A percentile compares a stretch with the other conserved stretches of the same genome.
Evolutionary conservation across 2,797 vertebrate genomes (phyloP).

Genomic region (Apogon talboti): DNA sequence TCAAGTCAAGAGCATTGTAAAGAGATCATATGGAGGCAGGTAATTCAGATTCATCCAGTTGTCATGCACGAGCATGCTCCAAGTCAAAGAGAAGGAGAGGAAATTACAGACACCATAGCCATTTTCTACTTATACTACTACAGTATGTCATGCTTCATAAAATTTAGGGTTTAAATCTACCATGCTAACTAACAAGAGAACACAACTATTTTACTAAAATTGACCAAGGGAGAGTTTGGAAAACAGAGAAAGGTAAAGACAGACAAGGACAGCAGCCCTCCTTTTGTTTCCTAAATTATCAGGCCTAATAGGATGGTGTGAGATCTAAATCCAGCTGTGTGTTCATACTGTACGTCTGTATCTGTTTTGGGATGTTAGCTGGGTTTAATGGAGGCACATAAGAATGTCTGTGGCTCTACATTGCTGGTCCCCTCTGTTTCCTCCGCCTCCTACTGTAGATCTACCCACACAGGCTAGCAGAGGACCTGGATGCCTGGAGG

Average conservation of each 20-base stretch:
- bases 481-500: constrained; percentile 76
- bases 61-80: constrained; percentile 87
- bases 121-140: constrained; percentile 54
- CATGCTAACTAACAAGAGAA: constrained; percentile 83
- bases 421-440: constrained; percentile 68
- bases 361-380: constrained; percentile 40
- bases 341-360: constrained; percentile 12
- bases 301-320: constrained; percentile 47
- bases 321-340: constrained; percentile 20
- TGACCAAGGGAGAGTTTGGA: constrained; percentile 71
- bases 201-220: constrained; percentile 64
- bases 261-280: constrained; percentile 77
- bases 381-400: constrained; percentile 61
- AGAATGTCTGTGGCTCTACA: constrained; percentile 71
- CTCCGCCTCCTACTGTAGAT: constrained; percentile 73
- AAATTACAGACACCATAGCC: constrained; percentile 80
- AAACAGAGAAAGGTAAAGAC: constrained; percentile 69
- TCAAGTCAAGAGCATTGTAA: constrained; percentile 77
- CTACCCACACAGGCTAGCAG: constrained; percentile 78
- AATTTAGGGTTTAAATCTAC: constrained; percentile 66
- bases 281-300: constrained; percentile 51
- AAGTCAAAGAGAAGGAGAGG: constrained; percentile 84
- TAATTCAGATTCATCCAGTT: constrained; percentile 78
- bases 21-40: constrained; percentile 69
- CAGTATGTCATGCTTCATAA: constrained; percentile 75